Base-by-base conservation (phyloP, 2,113 vertebrate species). In the Malurus alboscapulatus region DNA sequence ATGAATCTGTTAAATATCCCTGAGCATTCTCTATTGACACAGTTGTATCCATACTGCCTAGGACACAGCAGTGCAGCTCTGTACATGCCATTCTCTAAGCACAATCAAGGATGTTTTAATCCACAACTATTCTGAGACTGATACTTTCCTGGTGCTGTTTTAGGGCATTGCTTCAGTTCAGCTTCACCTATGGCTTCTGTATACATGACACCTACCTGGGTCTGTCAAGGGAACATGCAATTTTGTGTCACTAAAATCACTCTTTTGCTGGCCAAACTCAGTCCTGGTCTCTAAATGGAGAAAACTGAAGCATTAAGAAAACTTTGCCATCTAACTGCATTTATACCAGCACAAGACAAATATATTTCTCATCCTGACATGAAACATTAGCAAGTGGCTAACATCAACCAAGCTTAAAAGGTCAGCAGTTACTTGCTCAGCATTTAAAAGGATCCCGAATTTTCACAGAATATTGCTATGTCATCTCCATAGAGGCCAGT, bases 41-140 rank as follows among this genome's bases (percentile, higher is more conserved):
- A 65, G 40, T 22, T 45, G 42, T 10, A 29, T 40, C 36, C 48
- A 34, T 15, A 32, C 8, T 13, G 36, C 10, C 7, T 12, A 40
- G 40, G 38, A 51, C 32, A 36, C 26, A 68, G 59, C 44, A 72
- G 32, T 5, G 4, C 5, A 76, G 32, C 17, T 38, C 8, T 4
- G 3, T 10, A 22, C 0, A 0, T 19, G 7, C 25, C 54, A 40
- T 15, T 55, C 9, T 59, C 19, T 18, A 74, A 74, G 29, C 44
- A 77, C 5, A 62, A 50, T 16, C 67, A 61, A 79, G 44, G 29
- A 58, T 51, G 20, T 59, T 78, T 72, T 18, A 4, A 71, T 59
- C 24, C 38, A 58, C 19, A 59, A 7, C 63, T 17, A 7, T 29
- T 42, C 8, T 0, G 0, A 86, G 40, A 62, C 40, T 66, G 69